Evolutionary conservation across 1,140 invertebrate species (phyloP), one percentile per base, ranked within the genome.

Genomic region (Drosophila elegans): DNA sequence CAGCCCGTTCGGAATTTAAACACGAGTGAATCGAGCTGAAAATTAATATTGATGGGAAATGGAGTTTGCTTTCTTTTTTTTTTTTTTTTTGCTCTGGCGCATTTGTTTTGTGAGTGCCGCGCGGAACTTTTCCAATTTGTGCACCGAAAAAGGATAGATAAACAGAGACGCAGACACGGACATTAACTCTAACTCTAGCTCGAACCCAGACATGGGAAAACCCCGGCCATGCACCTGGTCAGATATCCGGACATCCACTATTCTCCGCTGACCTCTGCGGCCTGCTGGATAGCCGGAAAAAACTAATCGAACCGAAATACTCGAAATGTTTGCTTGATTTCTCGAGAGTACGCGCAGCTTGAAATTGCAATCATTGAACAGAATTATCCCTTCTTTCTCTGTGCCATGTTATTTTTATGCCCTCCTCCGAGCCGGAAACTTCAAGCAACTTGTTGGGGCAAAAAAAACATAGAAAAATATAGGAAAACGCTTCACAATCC

Each of bases 251-350:
- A 53, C 21, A 51, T 41, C 73, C 16, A 51, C 42, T 62, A 27
- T n/a, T 44, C 54, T 42, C 48, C 66, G 25, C 44, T 71, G 66
- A 79, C 77, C 80, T 39, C 48, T 42, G 12, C 55, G 53, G 57
- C 34, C 44, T 32, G 36, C 29, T 29, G 57, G 55, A 53, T 46
- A 60, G 74, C 80, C 64, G 49, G 57, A 56, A 71, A 59, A 88
- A 85, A 88, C 80, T 89, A 88, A 89, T 88, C 79, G 83, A 89
- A 83, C 60, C 67, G 55, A 89, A 88, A 88, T 88, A 60, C 73
- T 76, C 81, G 60, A 71, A 85, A 79, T 74, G 75, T 80, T 77
- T 83, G 76, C 80, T 63, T 88, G 83, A 86, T 86, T 86, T 83
- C 83, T 86, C 83, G 75, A 86, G 83, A 88, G 83, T 86, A 62